phyloP scores from a whole-genome alignment of 2,113 vertebrate species.

The Hystrix cristata region DNA sequence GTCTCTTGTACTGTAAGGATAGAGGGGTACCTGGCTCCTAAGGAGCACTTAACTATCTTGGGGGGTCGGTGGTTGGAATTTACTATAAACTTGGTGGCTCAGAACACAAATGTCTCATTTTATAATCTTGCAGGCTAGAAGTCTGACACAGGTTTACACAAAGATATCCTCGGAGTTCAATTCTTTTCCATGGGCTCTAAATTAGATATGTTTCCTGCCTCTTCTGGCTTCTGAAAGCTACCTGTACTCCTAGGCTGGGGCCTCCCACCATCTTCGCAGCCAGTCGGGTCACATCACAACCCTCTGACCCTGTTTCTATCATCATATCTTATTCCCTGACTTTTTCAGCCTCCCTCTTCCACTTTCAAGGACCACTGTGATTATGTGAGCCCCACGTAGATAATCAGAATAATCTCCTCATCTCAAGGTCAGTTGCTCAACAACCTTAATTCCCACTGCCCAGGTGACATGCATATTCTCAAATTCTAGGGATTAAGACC shows the following conservation, averaged over 20 bases:
- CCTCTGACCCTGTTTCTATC: neutral
- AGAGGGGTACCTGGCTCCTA: neutral
- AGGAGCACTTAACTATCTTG: neutral
- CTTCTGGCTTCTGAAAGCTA: neutral
- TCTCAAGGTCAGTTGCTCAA: neutral
- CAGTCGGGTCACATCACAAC: neutral
- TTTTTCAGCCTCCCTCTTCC: neutral
- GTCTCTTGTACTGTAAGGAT: neutral
- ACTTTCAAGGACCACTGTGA: neutral
- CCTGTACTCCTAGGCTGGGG: neutral
- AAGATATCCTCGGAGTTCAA: neutral
- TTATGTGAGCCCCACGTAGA: neutral
- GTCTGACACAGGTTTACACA: neutral
- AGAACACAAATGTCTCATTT: neutral
- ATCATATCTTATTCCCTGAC: neutral
- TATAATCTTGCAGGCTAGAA: neutral
- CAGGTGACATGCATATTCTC: neutral
- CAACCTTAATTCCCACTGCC: neutral
- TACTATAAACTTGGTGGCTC: neutral
- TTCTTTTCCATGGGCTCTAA: neutral
- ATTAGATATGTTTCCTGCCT: neutral
- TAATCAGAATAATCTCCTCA: neutral
- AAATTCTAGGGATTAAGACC: neutral
- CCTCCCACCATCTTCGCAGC: neutral
- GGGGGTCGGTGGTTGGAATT: neutral